phyloP scores from a whole-genome alignment of 2,113 vertebrate species.

The Speoplatyrhinus poulsoni region DNA sequence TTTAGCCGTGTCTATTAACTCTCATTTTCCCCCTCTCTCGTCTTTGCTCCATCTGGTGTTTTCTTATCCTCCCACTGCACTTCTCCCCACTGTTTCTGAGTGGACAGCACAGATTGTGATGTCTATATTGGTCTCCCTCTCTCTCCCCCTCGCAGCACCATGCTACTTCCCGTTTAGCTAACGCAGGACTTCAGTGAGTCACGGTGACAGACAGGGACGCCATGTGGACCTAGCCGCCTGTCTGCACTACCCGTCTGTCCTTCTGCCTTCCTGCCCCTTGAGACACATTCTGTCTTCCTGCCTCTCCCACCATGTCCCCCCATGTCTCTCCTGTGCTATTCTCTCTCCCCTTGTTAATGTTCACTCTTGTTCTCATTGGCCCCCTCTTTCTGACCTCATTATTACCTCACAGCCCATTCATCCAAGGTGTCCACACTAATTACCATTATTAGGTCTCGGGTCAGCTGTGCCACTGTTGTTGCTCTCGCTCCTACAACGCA shows the following conservation, averaged over 20 bases:
- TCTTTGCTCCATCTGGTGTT: constrained; percentile 20
- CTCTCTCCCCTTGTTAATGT: neutral
- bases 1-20: constrained; percentile 49
- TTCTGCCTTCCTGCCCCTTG: neutral
- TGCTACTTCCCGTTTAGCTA: constrained; percentile 53
- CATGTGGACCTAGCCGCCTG: neutral
- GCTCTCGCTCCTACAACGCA: neutral
- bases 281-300: neutral
- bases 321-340: neutral
- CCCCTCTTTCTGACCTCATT: constrained; percentile 26
- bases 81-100: constrained; percentile 27
- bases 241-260: constrained; percentile 5
- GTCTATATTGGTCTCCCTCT: constrained; percentile 59
- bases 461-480: constrained; percentile 19
- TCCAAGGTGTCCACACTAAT: constrained; percentile 13
- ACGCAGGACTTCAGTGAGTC: constrained; percentile 58
- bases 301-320: neutral
- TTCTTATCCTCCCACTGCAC: constrained; percentile 4
- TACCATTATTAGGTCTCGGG: constrained; percentile 40
- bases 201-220: constrained; percentile 31
- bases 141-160: constrained; percentile 7
- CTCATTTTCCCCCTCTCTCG: constrained; percentile 34
- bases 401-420: constrained; percentile 24
- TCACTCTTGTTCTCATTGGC: constrained; percentile 4
- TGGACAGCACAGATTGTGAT: constrained; percentile 69